These are phyloP conservation scores for Hypomesus transpacificus DNA, from an alignment of 2,113 vertebrate genomes.

Conservation along the genomic window DNA sequence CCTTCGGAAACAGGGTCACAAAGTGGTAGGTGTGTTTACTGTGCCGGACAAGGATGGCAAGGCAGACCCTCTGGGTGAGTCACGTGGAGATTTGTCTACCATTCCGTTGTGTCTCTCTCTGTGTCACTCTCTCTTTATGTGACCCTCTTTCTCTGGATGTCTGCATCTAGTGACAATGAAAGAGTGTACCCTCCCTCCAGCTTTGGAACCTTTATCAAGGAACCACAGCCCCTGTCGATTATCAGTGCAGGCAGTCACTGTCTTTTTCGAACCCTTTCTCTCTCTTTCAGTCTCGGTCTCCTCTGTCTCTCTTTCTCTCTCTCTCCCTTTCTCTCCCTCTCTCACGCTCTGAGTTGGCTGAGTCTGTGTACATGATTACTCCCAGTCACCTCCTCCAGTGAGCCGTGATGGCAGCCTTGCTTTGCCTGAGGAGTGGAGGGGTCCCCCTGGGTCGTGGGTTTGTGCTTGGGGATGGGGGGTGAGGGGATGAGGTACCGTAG, in stretches of 20 bases:
- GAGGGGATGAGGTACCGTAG: conserved; percentile 4
- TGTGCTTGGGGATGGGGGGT: too few relatives aligned
- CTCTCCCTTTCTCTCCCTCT: not conserved
- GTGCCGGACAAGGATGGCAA: conserved; percentile 96
- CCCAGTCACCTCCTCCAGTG: not conserved
- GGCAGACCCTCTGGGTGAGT: conserved; percentile 94
- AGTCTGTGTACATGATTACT: conserved; percentile 9
- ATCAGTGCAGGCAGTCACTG: too few relatives aligned
- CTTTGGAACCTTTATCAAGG: too few relatives aligned
- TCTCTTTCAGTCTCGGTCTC: not conserved
- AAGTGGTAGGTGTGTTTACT: conserved; percentile 93
- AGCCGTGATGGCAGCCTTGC: not conserved
- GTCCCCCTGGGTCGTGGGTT: conserved; percentile 17
- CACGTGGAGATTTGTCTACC: not conserved
- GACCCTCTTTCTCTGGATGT: not conserved
- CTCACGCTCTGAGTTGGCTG: not conserved
- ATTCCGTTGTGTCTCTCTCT: not conserved
- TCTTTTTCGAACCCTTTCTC: too few relatives aligned
- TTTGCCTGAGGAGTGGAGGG: not conserved
- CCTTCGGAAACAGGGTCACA: conserved; percentile 88
- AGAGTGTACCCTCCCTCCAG: too few relatives aligned
- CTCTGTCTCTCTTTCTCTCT: not conserved
- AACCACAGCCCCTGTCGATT: too few relatives aligned
- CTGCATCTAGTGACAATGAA: too few relatives aligned
- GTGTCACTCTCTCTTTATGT: not conserved